A percentile compares a stretch with the other conserved stretches of the same genome.
phyloP scores from a whole-genome alignment of 1,140 invertebrate species.

The Pseudomyrmex dendroicus region DNA sequence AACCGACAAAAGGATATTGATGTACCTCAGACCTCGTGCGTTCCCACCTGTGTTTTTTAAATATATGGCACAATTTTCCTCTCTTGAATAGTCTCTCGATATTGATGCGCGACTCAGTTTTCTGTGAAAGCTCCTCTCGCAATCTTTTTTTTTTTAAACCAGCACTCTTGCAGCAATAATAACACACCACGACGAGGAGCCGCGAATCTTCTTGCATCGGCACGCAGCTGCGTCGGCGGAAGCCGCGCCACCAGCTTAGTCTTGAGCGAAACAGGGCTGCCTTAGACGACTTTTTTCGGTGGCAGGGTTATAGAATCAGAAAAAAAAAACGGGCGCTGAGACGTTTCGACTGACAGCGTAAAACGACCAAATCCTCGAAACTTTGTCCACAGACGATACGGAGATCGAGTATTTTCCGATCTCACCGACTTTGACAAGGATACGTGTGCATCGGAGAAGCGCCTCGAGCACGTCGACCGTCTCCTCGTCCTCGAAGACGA shows the following conservation, averaged over 20 bases:
- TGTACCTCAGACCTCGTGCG: constrained; percentile 31
- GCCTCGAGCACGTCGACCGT: constrained; percentile 77
- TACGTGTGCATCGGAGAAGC: constrained; percentile 89
- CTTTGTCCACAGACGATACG: constrained; percentile 88
- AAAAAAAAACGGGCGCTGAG: constrained; percentile 13
- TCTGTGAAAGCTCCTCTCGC: constrained; percentile 47
- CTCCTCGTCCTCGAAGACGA: constrained; percentile 59
- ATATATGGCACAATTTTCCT: constrained; percentile 75
- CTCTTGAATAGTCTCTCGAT: constrained; percentile 78
- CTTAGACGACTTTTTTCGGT: constrained; percentile 68
- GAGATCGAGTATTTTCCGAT: constrained; percentile 93
- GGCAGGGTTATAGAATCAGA: constrained; percentile 68
- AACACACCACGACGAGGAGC: constrained; percentile 43
- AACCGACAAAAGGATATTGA: not conserved
- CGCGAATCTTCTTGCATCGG: constrained; percentile 14
- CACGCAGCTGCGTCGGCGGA: constrained; percentile 35
- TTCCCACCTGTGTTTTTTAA: constrained; percentile 30
- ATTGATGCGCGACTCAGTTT: constrained; percentile 74
- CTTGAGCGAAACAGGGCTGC: constrained; percentile 32
- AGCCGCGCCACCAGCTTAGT: constrained; percentile 60
- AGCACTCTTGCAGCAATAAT: constrained; percentile 35
- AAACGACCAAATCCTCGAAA: constrained; percentile 57
- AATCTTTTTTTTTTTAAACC: constrained; percentile 50
- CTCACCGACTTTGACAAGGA: constrained; percentile 91
- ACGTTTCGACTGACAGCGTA: not conserved